A percentile compares a stretch with the other conserved stretches of the same genome.
phyloP scores from a whole-genome alignment of 2,888 invertebrate genomes.

The Agrenia bidenticulata region DNA sequence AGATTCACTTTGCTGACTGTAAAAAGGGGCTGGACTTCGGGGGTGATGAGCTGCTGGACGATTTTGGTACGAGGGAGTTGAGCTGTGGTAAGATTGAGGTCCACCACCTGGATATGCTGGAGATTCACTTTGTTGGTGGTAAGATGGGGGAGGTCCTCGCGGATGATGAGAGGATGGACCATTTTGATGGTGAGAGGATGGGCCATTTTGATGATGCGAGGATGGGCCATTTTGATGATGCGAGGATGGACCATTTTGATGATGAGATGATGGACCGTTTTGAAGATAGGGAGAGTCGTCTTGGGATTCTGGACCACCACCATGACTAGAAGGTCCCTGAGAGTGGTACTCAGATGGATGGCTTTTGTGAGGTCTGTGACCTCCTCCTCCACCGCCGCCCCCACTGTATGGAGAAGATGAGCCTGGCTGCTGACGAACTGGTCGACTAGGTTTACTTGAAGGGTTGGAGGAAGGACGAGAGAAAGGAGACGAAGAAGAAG shows the following conservation, averaged over 20 bases:
- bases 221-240: neutral
- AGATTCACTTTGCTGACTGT: too few species aligned
- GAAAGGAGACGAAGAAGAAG: neutral
- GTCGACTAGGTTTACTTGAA: neutral
- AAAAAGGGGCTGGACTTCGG: too few species aligned
- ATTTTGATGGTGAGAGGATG: neutral
- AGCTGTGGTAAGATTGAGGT: neutral
- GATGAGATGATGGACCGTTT: neutral
- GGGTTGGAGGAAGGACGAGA: neutral
- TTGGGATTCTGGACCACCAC: neutral
- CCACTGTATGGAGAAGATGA: neutral
- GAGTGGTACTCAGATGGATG: too few species aligned
- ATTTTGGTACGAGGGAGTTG: too few species aligned
- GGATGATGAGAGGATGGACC: neutral
- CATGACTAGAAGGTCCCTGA: neutral
- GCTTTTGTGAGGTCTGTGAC: neutral
- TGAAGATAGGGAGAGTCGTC: neutral
- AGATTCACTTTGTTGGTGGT: neutral
- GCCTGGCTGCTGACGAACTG: slow-evolving; percentile 8
- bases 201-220: neutral
- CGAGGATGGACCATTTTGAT: neutral
- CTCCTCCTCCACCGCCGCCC: neutral
- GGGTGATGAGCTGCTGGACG: too few species aligned
- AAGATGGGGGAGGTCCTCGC: neutral
- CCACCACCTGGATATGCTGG: neutral